Conservation (phyloP, 2,888 invertebrate species). For the Phasia obesa region DNA sequence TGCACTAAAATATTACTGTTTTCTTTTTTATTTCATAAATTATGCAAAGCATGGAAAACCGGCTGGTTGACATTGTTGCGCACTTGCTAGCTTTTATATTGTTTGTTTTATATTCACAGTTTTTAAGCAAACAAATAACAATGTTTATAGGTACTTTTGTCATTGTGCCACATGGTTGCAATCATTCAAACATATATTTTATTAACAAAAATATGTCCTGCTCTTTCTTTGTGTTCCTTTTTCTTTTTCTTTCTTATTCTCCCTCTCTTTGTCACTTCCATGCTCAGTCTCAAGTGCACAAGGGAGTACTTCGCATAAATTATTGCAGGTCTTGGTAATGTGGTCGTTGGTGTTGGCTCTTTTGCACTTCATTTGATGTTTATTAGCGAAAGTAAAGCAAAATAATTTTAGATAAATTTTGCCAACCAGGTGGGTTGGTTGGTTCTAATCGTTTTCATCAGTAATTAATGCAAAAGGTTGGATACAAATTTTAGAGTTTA, state of each 20-base stretch:
- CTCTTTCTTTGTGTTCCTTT: too few species aligned
- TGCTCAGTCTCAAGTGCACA: conserved; percentile 59
- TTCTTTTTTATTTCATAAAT: conserved; percentile 45
- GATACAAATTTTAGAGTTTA: too few species aligned
- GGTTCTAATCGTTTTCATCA: too few species aligned
- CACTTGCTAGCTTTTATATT: conserved; percentile 40
- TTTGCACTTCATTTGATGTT: background rate
- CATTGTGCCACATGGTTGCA: conserved; percentile 41
- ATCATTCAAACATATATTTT: background rate
- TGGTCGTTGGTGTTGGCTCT: background rate
- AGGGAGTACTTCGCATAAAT: conserved; percentile 48
- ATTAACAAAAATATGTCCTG: too few species aligned
- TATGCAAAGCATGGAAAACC: background rate
- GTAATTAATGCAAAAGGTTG: too few species aligned
- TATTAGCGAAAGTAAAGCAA: background rate
- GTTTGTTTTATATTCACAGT: conserved; percentile 5
- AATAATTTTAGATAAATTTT: background rate
- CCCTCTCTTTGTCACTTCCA: background rate
- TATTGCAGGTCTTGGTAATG: conserved; percentile 25
- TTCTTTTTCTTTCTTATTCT: too few species aligned
- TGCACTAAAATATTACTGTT: conserved; percentile 33
- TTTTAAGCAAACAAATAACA: conserved; percentile 7
- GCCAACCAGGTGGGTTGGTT: too few species aligned
- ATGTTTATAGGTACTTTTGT: conserved; percentile 12
- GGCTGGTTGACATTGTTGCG: conserved; percentile 56